These are phyloP conservation scores for Lytechinus variegatus DNA, from an alignment of 35 echinoderm and acorn worm species.

Conservation along the genomic window DNA sequence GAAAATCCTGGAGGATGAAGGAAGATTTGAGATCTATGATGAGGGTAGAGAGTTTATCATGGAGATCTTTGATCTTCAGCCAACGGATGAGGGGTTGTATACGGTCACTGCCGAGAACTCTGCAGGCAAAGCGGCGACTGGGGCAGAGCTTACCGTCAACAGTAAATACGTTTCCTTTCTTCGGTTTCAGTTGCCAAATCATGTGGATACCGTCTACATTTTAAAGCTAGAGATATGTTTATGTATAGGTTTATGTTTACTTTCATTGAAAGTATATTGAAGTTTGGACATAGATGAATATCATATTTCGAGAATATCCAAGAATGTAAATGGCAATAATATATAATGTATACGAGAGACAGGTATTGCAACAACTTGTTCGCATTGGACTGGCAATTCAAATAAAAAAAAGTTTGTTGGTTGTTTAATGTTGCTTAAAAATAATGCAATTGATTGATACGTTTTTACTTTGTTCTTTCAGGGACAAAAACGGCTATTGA, in stretches of 20 bases:
- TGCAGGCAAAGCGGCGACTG: conserved; percentile 64
- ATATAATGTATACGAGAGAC: too few relatives aligned
- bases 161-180: conserved; percentile 44
- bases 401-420: too few relatives aligned
- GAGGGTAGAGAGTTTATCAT: conserved; percentile 59
- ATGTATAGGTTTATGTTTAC: too few relatives aligned
- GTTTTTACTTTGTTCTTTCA: background rate
- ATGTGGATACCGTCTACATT: background rate
- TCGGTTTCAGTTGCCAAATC: background rate
- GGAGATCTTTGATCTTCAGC: conserved; percentile 67
- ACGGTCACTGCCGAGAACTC: conserved; percentile 74
- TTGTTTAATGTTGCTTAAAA: background rate
- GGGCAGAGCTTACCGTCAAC: conserved; percentile 64
- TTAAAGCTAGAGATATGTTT: too few relatives aligned
- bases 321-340: too few relatives aligned
- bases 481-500: background rate
- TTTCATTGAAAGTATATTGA: too few relatives aligned
- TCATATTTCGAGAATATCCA: too few relatives aligned
- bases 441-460: background rate
- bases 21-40: conserved; percentile 68
- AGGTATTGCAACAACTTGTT: too few relatives aligned
- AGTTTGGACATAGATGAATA: too few relatives aligned
- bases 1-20: conserved; percentile 48
- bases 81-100: conserved; percentile 71
- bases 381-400: too few relatives aligned